phyloP scores from a whole-genome alignment of 2,113 vertebrate species.

The Grantiella picta region DNA sequence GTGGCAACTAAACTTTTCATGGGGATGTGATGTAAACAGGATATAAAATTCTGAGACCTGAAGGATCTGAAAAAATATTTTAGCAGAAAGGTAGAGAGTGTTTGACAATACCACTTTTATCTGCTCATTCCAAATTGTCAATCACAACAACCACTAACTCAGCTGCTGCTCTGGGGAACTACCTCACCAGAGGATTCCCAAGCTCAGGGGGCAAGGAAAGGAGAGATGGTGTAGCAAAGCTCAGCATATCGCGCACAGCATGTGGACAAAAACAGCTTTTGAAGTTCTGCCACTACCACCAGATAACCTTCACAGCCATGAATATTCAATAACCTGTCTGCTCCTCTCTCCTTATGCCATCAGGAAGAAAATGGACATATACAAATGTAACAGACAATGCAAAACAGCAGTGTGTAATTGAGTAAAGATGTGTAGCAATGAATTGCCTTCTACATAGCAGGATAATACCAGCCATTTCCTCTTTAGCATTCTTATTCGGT shows the following conservation, averaged over 20 bases:
- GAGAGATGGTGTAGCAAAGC: neutral
- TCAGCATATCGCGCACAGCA: neutral
- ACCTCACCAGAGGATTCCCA: neutral
- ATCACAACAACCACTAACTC: neutral
- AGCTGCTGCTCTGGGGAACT: neutral
- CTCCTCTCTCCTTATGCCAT: neutral
- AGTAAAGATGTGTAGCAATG: constrained; percentile 16
- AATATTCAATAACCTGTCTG: constrained; percentile 21
- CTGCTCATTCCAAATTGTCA: neutral
- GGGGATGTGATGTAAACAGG: neutral
- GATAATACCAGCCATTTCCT: neutral
- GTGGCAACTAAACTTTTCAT: neutral
- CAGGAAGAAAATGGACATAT: constrained; percentile 25
- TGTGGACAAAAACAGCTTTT: neutral
- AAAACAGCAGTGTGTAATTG: constrained; percentile 15
- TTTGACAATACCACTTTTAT: neutral
- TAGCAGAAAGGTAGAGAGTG: neutral
- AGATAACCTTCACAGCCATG: constrained; percentile 8
- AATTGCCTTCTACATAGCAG: neutral
- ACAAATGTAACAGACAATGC: constrained; percentile 6
- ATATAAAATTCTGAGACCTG: neutral
- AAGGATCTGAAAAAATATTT: neutral
- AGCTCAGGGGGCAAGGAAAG: neutral
- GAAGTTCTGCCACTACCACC: neutral
- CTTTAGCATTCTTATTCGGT: constrained; percentile 19